Percentiles rank a stretch among this genome's conserved stretches.
Evolutionary conservation across 2,888 invertebrate species (phyloP).

Genomic region (Oscheius sp.): DNA sequence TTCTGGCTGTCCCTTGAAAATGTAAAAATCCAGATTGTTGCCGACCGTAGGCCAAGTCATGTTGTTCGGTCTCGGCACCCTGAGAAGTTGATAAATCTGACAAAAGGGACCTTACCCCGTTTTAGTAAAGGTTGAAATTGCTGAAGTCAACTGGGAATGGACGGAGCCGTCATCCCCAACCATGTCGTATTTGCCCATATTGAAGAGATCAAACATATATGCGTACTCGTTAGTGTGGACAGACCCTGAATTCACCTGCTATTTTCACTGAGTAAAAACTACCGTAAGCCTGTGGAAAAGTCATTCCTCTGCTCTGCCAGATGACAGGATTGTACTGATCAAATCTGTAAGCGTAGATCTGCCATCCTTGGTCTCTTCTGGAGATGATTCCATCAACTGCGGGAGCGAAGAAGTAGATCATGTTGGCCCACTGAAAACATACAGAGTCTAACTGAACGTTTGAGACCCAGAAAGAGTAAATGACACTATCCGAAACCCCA

Average conservation of each 20-base stretch:
- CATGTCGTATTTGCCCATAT: conserved; percentile 30
- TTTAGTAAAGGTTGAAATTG: conserved; percentile 20
- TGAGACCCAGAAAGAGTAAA: no score
- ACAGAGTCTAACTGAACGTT: no score
- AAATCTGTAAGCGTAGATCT: conserved; percentile 28
- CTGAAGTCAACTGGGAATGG: conserved; percentile 9
- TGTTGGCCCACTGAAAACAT: conserved; percentile 26
- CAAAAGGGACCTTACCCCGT: conserved; percentile 18
- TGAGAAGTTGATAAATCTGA: neutral
- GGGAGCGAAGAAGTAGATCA: conserved; percentile 19
- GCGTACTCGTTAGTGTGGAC: conserved; percentile 36
- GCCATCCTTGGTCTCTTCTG: conserved; percentile 16
- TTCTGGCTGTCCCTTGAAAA: conserved; percentile 33
- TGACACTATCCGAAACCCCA: no score
- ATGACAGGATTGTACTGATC: conserved; percentile 33
- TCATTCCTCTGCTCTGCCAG: conserved; percentile 7
- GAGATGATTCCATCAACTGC: conserved; percentile 27
- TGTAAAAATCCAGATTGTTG: conserved; percentile 13
- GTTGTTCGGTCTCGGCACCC: conserved; percentile 3
- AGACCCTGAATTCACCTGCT: conserved; percentile 19
- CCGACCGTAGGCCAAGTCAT: conserved; percentile 25
- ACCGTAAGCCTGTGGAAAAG: conserved; percentile 14
- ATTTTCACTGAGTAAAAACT: neutral
- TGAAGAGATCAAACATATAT: conserved; percentile 36
- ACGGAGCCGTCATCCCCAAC: conserved; percentile 21